These are phyloP conservation scores for Melanargia galathea DNA, from an alignment of 2,888 invertebrate species.

Conservation along the genomic window DNA sequence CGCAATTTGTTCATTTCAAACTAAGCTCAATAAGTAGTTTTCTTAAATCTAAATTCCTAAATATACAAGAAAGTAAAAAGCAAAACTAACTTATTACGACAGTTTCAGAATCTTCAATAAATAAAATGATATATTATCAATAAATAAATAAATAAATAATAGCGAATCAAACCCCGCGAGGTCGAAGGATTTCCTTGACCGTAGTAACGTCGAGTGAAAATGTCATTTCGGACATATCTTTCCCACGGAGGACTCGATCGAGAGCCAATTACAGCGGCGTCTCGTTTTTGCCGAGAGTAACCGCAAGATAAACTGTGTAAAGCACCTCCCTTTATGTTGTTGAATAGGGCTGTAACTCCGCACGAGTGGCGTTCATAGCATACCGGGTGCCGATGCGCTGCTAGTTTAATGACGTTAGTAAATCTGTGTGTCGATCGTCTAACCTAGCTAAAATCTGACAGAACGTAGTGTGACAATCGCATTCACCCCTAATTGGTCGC, in stretches of 20 bases:
- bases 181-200: conserved; percentile 39
- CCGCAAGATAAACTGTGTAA: conserved; percentile 52
- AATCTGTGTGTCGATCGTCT: background rate
- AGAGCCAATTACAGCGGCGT: conserved; percentile 63
- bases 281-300: conserved; percentile 61
- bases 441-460: too few species aligned
- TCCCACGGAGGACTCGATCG: conserved; percentile 65
- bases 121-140: too few species aligned
- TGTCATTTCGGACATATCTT: conserved; percentile 76
- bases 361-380: background rate
- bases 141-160: background rate
- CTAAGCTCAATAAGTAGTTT: too few species aligned
- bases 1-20: too few species aligned
- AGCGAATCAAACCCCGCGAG: conserved; percentile 21
- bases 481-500: too few species aligned
- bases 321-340: conserved; percentile 38
- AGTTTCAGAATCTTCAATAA: too few species aligned
- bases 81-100: too few species aligned
- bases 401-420: background rate
- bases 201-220: conserved; percentile 58
- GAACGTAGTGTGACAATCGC: too few species aligned
- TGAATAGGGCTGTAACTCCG: conserved; percentile 25
- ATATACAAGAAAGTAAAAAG: too few species aligned
- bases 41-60: too few species aligned
- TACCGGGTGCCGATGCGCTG: background rate